Evolutionary conservation across 2,113 vertebrate genomes (phyloP), one percentile per base, ranked within the genome.

Genomic region (Turdus rufiventris): DNA sequence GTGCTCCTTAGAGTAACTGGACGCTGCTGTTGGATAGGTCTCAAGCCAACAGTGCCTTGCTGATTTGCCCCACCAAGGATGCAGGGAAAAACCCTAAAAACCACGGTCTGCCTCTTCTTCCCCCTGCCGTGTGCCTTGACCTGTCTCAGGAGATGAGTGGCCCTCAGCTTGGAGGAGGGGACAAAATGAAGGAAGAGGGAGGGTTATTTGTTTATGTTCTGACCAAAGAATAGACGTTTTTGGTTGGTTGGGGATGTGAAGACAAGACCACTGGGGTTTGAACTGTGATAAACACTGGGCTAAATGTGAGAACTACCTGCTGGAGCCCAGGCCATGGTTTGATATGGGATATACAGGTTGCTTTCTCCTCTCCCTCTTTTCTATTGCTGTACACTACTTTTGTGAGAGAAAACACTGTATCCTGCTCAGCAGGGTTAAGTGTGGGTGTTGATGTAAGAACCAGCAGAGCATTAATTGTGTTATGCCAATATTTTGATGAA

Each of bases 11-110:
- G 11, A 38, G 26, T 21, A 70, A 3, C 53, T 2, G 18, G 31
- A n/a, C 18, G 43, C 48, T 40, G 26, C 21, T 1, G 7, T 29
- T 38, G 65, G 31, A 40, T 1, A 3, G 33, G 28, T 58, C 43
- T 85, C 36, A 76, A 42, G 56, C 85, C 56, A 40, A 20, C 2
- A 5, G 74, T 96, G 95, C 95, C 96, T 95, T 91, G 66, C 58
- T 73, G 45, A 36, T 61, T 54, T 82, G 56, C 65, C 34, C 23
- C 77, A 40, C 54, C 1, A 6, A 11, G 38, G 38, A 38, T 38
- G 38, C 38, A 38, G 38, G 38, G 38, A 38, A 38, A 38, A 38
- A 38, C 38, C 51, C 58, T 36, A 28, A 70, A 92, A 92, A 31
- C 33, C 85, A 75, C 71, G 54, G 51, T 38, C 75, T 58, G 10